These are phyloP conservation scores for Eublepharis macularius DNA, from an alignment of 2,113 vertebrate genomes.

Conservation along the genomic window DNA sequence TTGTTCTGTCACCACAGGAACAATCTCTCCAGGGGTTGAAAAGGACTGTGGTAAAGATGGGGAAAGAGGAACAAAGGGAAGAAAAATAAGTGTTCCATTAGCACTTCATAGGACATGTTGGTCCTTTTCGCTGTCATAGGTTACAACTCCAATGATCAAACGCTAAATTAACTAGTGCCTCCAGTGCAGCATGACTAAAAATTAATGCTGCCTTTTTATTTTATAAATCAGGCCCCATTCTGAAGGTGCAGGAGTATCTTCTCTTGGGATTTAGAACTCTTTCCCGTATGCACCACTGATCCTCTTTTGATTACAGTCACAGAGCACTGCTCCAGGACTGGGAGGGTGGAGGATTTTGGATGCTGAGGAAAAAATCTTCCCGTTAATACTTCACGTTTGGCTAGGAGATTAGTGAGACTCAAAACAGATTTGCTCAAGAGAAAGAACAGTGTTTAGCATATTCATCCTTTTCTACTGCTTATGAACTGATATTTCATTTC, in stretches of 20 bases:
- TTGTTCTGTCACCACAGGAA: too few relatives aligned
- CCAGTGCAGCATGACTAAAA: constrained; percentile 17
- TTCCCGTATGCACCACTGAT: constrained; percentile 14
- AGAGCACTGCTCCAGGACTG: neutral
- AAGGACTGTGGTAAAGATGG: too few relatives aligned
- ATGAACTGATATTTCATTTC: constrained; percentile 12
- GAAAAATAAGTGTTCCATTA: too few relatives aligned
- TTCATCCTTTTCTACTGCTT: neutral
- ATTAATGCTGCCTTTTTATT: constrained; percentile 37
- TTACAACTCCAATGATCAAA: neutral
- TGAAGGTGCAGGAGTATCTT: neutral
- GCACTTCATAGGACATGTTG: too few relatives aligned
- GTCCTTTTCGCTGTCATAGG: too few relatives aligned
- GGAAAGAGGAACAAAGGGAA: too few relatives aligned
- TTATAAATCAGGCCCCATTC: constrained; percentile 19
- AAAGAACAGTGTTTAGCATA: constrained; percentile 7
- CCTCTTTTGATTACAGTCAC: constrained; percentile 41
- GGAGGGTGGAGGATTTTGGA: neutral
- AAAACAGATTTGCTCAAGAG: neutral
- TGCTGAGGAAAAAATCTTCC: constrained; percentile 49
- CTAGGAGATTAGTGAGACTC: constrained; percentile 8
- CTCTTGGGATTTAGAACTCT: neutral
- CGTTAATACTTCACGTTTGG: constrained; percentile 10
- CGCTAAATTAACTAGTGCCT: neutral
- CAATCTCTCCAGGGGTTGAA: too few relatives aligned